Evolutionary conservation across 2,113 vertebrate genomes (phyloP), one percentile per base, ranked within the genome.

Genomic region (Carassius auratus): DNA sequence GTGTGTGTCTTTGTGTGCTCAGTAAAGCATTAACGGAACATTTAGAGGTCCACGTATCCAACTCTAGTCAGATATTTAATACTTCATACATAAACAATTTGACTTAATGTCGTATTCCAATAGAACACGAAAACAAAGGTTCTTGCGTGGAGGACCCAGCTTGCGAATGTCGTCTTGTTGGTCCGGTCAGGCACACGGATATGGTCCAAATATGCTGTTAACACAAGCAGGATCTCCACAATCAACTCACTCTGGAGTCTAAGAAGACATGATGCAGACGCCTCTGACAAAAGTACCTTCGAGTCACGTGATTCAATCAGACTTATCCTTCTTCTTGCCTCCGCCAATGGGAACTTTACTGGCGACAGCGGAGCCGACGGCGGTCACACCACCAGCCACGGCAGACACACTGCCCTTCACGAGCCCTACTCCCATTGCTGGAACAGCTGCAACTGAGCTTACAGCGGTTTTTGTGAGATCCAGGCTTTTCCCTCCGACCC

Each of bases 261-360:
- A 75, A 75, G 66, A 79, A 75, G 66, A 80, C 55, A 80, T 7
- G 57, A 64, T 52, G 80, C 80, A 69, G 48, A 71, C 86, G 76
- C 62, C 45, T 75, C 80, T 71, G 21, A 52, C 66, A 33, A 55
- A 69, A 42, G 61, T 55, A 76, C 45, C 76, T 85, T 42, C 17
- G 50, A 52, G 52, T 14, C 71, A 64, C 8, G 8, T 80, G 55
- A 64, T 87, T 95, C 95, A 99, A 92, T 99, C 98, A 92, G 97
- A 98, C 90, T 99, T 99, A 94, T 99, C 98, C 91, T 98, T 98
- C 92, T 99, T 98, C 94, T 98, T 99, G 83, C 90, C 73, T 89
- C 97, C 96, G 59, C 96, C 93, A 89, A 96, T 93, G 89, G 97
- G 97, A 94, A 98, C 96, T 96, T 96, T 98, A 92, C 91, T 97